These are phyloP conservation scores for Chamaedrilus cognettii DNA, from an alignment of 2,888 invertebrate species.

Conservation along the genomic window DNA sequence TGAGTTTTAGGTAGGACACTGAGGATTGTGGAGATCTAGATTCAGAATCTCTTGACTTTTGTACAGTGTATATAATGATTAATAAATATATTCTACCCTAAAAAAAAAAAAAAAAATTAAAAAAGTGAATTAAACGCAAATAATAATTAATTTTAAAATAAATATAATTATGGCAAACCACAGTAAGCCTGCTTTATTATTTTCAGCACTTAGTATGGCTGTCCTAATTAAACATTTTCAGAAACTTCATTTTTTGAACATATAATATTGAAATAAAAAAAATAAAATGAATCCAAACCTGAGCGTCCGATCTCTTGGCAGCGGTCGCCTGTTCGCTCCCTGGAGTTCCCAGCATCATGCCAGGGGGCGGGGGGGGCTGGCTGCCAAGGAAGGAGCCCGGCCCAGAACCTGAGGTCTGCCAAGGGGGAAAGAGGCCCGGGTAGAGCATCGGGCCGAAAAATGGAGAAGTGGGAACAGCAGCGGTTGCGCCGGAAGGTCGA, in stretches of 20 bases:
- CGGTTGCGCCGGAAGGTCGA: constrained; percentile 43
- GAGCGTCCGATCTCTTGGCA: not conserved
- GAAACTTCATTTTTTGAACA: no score
- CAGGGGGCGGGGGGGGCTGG: not conserved
- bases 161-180: not conserved
- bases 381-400: constrained; percentile 8
- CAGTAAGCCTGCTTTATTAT: not conserved
- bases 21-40: no score
- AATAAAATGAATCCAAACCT: not conserved
- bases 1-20: no score
- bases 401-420: constrained; percentile 12
- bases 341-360: not conserved
- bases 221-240: no score
- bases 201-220: no score
- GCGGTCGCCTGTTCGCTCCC: not conserved
- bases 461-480: constrained; percentile 44
- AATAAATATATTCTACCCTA: no score
- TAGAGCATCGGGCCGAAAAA: constrained; percentile 41
- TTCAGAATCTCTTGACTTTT: no score
- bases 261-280: no score
- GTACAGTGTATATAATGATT: no score
- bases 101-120: no score
- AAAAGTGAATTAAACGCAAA: no score
- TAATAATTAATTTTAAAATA: not conserved
- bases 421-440: constrained; percentile 15